Evolutionary conservation across 2,797 vertebrate genomes (phyloP).

Genomic region (Trematomus bernacchii): DNA sequence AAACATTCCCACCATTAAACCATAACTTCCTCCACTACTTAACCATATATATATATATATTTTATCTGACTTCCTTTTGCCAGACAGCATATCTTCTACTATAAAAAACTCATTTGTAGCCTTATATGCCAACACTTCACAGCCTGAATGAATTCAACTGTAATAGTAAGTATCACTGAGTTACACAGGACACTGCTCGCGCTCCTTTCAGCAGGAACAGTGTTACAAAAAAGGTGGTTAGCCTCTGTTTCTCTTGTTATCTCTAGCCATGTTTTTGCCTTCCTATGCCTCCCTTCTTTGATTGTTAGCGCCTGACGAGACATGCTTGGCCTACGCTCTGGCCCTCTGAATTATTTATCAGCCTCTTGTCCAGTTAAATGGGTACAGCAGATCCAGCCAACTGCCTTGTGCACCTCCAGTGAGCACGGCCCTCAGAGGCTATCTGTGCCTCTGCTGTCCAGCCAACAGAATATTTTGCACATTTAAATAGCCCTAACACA

Average conservation of each 20-base stretch:
- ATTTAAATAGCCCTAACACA: slow-evolving; percentile 37
- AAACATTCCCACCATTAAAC: too few species aligned
- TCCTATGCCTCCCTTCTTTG: slow-evolving; percentile 56
- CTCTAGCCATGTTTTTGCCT: slow-evolving; percentile 61
- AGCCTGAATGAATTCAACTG: slow-evolving; percentile 58
- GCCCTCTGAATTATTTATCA: slow-evolving; percentile 82
- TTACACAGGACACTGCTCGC: slow-evolving; percentile 54
- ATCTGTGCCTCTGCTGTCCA: slow-evolving; percentile 56
- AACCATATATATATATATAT: too few species aligned
- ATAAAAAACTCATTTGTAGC: slow-evolving; percentile 55
- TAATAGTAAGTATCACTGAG: slow-evolving; percentile 59
- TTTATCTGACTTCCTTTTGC: slow-evolving; percentile 35
- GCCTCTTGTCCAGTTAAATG: slow-evolving; percentile 82
- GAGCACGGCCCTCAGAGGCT: slow-evolving; percentile 60
- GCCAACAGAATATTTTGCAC: slow-evolving; percentile 65
- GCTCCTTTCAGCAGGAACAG: slow-evolving; percentile 42
- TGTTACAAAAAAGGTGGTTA: slow-evolving; percentile 56
- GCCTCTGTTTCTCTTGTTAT: slow-evolving; percentile 62
- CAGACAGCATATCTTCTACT: slow-evolving; percentile 43
- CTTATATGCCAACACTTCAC: slow-evolving; percentile 47
- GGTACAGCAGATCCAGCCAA: slow-evolving; percentile 72
- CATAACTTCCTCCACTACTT: too few species aligned
- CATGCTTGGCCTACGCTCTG: slow-evolving; percentile 69
- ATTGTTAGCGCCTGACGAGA: slow-evolving; percentile 76
- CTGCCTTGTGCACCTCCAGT: slow-evolving; percentile 54